These are phyloP conservation scores for Himalopsyche anomala DNA, from an alignment of 2,888 invertebrate species.

Conservation along the genomic window DNA sequence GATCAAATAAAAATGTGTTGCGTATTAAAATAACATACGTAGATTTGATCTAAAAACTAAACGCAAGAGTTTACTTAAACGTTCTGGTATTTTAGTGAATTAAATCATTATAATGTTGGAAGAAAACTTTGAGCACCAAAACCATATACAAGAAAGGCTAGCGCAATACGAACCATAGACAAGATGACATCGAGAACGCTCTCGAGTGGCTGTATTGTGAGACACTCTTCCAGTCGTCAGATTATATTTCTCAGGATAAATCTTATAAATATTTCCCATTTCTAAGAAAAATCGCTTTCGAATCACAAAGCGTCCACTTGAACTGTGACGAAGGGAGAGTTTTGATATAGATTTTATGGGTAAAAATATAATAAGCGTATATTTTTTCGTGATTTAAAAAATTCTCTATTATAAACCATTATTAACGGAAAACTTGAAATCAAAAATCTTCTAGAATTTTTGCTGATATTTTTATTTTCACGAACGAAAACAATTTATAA, in stretches of 20 bases:
- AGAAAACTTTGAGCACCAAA: slow-evolving; percentile 34
- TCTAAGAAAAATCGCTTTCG: slow-evolving; percentile 43
- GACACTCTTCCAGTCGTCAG: slow-evolving; percentile 2
- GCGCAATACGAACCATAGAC: slow-evolving; percentile 50
- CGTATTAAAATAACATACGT: too few relatives aligned
- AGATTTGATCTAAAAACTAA: too few relatives aligned
- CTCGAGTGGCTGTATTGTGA: slow-evolving; percentile 46
- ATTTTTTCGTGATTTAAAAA: background rate
- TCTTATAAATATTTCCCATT: slow-evolving; percentile 50
- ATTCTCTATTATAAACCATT: background rate
- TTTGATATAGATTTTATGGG: slow-evolving; percentile 9
- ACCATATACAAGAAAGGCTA: slow-evolving; percentile 49
- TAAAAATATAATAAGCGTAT: background rate
- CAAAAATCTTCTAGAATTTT: background rate
- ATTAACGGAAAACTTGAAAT: background rate
- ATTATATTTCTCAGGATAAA: slow-evolving; percentile 28
- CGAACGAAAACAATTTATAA: too few relatives aligned
- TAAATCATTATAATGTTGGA: background rate
- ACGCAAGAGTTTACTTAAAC: too few relatives aligned
- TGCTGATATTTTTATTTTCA: too few relatives aligned
- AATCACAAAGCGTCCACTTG: slow-evolving; percentile 43
- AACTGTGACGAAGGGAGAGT: background rate
- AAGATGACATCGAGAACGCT: slow-evolving; percentile 52
- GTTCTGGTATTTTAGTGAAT: too few relatives aligned
- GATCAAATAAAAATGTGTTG: too few relatives aligned